Evolutionary conservation across 1,140 invertebrate species (phyloP), one percentile per base, ranked within the genome.

Genomic region (Drosophila kikkawai): DNA sequence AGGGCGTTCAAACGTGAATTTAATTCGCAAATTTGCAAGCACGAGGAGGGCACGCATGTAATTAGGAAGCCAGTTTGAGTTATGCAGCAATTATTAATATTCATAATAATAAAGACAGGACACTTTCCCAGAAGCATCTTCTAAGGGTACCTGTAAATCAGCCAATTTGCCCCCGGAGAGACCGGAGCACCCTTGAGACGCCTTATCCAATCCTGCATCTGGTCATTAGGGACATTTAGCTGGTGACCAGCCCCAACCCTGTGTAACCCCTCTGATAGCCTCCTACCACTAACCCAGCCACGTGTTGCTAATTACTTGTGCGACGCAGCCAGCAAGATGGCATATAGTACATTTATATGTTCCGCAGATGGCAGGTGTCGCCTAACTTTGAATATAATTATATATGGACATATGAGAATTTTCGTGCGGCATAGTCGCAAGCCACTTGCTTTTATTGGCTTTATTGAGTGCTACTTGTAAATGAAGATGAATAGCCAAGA

Each of bases 251-350:
- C 15, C 55, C 39, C 39, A 60, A 12, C 55, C 55, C 19, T 13
- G 15, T 4, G 22, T 7, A 26, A 26, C 22, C 17, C 34, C 37
- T 34, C 56, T 17, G 19, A n/a, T 5, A 22, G 29, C 39, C 37
- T 13, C 29, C 39, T 4, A 11, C 29, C 56, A 63, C n/a, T 22
- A 8, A 22, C 5, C 15, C 22, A 63, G 39, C 63, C 67, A 70
- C 67, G 64, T 68, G 67, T 55, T 55, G 67, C 64, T 70, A 70
- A 70, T 70, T 70, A 70, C 67, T 44, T 44, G 11, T 50, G 34
- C 44, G 64, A 26, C 48, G 41, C 32, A 22, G 17, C 39, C 39
- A 39, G 29, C 39, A 70, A 45, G 64, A 55, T 45, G 13, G 63
- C 22, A 51, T 12, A 67, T 22, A 22, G 51, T 22, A 29, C 32